Conservation (phyloP, 1,140 invertebrate genomes). For the Uloborus diversus region DNA sequence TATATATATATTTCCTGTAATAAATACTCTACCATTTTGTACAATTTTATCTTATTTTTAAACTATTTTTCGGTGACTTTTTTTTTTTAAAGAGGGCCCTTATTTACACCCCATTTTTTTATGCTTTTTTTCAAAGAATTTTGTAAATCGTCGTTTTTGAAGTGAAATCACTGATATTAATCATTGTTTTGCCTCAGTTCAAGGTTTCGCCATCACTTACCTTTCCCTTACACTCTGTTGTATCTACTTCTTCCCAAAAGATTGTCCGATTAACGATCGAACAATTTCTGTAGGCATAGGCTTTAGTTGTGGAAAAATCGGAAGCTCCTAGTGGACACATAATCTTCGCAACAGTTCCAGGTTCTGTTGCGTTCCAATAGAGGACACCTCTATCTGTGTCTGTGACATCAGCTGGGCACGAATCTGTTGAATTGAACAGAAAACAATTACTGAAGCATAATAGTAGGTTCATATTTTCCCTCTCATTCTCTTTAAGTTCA, state of each 20-base stretch:
- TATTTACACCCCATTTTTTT: too few species aligned
- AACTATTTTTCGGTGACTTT: too few species aligned
- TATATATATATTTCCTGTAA: too few species aligned
- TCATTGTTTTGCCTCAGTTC: background rate
- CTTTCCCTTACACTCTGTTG: constrained; percentile 25
- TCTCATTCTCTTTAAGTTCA: background rate
- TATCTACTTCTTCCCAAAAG: constrained; percentile 36
- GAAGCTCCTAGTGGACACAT: constrained; percentile 60
- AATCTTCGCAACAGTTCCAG: constrained; percentile 56
- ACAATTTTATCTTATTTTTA: too few species aligned
- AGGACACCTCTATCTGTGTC: constrained; percentile 60
- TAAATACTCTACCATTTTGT: too few species aligned
- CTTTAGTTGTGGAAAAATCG: background rate
- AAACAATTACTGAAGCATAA: background rate
- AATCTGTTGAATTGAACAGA: constrained; percentile 43
- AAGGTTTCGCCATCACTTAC: background rate
- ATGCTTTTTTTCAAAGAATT: too few species aligned
- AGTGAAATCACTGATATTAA: background rate
- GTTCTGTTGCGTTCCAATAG: constrained; percentile 60
- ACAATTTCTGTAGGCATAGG: constrained; percentile 47
- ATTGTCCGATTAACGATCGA: constrained; percentile 18
- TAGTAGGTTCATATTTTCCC: background rate
- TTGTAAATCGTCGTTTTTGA: too few species aligned
- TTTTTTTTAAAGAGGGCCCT: too few species aligned
- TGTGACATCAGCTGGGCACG: constrained; percentile 59